Evolutionary conservation across 2,888 invertebrate species (phyloP).

Genomic region (Lasioglossum villosulum): DNA sequence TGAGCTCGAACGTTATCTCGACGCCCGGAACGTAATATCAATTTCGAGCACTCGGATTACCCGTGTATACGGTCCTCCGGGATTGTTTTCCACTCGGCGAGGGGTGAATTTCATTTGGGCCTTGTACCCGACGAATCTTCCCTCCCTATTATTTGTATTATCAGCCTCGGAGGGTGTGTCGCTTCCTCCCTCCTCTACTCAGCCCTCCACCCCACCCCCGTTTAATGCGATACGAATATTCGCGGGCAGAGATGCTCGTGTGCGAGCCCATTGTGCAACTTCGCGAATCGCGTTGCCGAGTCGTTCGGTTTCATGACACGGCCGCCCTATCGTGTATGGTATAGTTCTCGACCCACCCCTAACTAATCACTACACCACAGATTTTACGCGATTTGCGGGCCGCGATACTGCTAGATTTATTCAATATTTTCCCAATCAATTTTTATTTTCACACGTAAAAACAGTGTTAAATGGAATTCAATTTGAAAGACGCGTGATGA

Average conservation of each 20-base stretch:
- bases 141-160: slow-evolving; percentile 1
- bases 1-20: slow-evolving; percentile 61
- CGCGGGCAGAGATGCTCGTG: neutral
- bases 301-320: slow-evolving; percentile 4
- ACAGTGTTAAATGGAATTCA: too few species aligned
- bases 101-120: slow-evolving; percentile 13
- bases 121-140: neutral
- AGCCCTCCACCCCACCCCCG: neutral
- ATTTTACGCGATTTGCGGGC: neutral
- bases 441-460: too few species aligned
- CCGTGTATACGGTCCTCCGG: slow-evolving; percentile 26
- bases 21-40: slow-evolving; percentile 46
- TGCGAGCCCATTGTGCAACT: neutral
- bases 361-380: neutral
- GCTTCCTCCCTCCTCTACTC: neutral
- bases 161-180: neutral
- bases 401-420: neutral
- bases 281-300: neutral
- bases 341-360: neutral
- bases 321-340: neutral
- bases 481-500: too few species aligned
- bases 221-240: slow-evolving; percentile 4
- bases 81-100: slow-evolving; percentile 22
- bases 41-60: slow-evolving; percentile 46
- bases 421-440: too few species aligned